phyloP scores from a whole-genome alignment of 2,113 vertebrate species.

The Zosterops lateralis region DNA sequence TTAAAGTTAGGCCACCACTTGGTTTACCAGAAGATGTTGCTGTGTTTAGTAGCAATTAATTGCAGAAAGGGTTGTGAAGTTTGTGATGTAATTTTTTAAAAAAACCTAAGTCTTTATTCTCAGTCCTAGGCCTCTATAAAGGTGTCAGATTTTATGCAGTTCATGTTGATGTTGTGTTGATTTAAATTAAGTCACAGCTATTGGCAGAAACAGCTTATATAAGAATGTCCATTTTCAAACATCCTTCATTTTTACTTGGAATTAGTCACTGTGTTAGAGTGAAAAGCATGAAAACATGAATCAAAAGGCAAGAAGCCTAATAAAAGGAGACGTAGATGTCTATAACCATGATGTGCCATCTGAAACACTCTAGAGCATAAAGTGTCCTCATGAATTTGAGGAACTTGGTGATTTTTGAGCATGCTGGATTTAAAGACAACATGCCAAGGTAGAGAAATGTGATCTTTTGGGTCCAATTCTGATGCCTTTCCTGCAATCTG shows the following conservation, averaged over 20 bases:
- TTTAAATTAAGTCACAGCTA: not conserved
- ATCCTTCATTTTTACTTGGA: not conserved
- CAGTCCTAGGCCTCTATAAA: not conserved
- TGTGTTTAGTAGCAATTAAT: not conserved
- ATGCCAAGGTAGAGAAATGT: not conserved
- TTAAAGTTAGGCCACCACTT: not conserved
- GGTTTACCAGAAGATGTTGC: slow-evolving; percentile 20
- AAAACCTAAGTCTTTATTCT: not conserved
- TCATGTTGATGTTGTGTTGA: not conserved
- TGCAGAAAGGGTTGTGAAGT: not conserved
- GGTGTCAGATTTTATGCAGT: accelerated
- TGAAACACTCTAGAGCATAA: not conserved
- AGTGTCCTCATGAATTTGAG: not conserved
- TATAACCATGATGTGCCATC: not conserved
- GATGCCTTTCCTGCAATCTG: not conserved
- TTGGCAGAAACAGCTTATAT: not conserved
- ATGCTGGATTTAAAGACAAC: not conserved
- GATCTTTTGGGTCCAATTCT: not conserved
- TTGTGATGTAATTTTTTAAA: not conserved
- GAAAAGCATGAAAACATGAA: not conserved
- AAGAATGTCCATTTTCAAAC: not conserved
- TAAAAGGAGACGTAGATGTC: not conserved
- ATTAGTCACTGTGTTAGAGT: not conserved
- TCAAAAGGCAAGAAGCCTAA: not conserved
- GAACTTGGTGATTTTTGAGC: not conserved